Base-by-base conservation (phyloP, 2,797 vertebrate species). In the Chelonia mydas region DNA sequence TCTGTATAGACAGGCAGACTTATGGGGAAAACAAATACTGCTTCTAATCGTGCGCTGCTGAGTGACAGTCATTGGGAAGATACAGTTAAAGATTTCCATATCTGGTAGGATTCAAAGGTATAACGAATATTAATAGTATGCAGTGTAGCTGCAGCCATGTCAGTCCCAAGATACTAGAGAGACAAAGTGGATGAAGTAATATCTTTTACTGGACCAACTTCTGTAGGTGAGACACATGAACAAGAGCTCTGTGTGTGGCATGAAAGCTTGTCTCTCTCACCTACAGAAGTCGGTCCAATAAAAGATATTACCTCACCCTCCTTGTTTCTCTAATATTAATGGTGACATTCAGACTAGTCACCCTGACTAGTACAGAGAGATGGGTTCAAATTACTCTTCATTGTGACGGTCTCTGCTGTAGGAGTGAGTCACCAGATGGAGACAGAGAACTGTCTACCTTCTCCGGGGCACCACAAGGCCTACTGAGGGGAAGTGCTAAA, bases 91-190 rank as follows among this genome's bases (percentile, higher is more conserved):
- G 90, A 95, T 1, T 83, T 86, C 61, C 61, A 93, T 92, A n/a
- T 80, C 28, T 84, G 51, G 50, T 92, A 93, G 72, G 91, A 76
- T 50, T 93, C 25, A 41, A 90, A 95, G 3, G 1, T 9, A 86
- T 59, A 61, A 33, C 3, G 6, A 33, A 61, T 61, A 61, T 16
- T 33, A 33, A 7, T 15, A 31, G 12, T 59, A 31, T 28, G 28
- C 57, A 31, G 59, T 7, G 31, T 61, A 61, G 13, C 13, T 61
- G 59, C 31, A 61, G 3, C 59, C 59, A 61, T 7, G 15, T 61
- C 59, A 16, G 59, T 61, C 27, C 13, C 59, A 33, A 33, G 28
- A 16, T 33, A 61, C 31, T 61, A 33, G 31, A 61, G 31, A 33
- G 12, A 61, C 59, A 61, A 61, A 28, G 31, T 61, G 15, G 59